Evolutionary conservation across 2,797 vertebrate genomes (phyloP).

Genomic region (Sebastiscus albofasciatus): DNA sequence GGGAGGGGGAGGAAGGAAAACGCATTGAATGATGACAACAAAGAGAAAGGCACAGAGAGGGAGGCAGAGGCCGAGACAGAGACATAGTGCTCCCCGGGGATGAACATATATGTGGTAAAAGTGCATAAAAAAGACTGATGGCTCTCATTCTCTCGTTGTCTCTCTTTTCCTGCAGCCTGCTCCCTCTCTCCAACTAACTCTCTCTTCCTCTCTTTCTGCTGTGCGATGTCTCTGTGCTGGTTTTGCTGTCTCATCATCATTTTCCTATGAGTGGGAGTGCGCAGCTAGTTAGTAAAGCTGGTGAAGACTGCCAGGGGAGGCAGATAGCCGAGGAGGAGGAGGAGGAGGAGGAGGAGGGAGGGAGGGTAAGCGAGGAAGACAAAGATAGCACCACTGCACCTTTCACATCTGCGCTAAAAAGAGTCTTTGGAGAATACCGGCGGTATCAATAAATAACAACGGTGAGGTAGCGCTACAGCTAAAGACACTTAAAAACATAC

Average conservation of each 20-base stretch:
- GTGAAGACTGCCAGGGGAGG: conserved; percentile 56
- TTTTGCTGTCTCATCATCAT: conserved; percentile 83
- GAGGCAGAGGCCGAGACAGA: conserved; percentile 55
- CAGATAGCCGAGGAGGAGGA: conserved; percentile 4
- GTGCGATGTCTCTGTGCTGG: conserved; percentile 59
- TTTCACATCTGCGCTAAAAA: conserved; percentile 73
- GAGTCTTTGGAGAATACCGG: conserved; percentile 66
- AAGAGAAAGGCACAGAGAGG: conserved; percentile 24
- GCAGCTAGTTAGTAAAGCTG: conserved; percentile 73
- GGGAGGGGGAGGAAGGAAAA: conserved; percentile 17
- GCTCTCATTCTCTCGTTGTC: conserved; percentile 57
- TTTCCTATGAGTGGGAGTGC: conserved; percentile 71
- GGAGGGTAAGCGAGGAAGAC: conserved; percentile 30
- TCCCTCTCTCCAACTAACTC: not conserved
- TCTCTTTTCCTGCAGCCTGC: conserved; percentile 35
- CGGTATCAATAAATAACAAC: conserved; percentile 73
- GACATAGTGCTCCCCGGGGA: conserved; percentile 60
- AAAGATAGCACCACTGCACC: conserved; percentile 70
- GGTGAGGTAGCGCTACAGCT: conserved; percentile 21
- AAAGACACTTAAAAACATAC: conserved; percentile 40
- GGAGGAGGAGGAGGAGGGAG: not conserved
- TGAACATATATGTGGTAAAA: conserved; percentile 71
- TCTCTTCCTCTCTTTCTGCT: conserved; percentile 9
- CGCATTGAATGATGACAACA: conserved; percentile 66
- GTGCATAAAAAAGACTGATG: conserved; percentile 73